Evolutionary conservation across 2,113 vertebrate species (phyloP).

Genomic region (Larimichthys polyactis): DNA sequence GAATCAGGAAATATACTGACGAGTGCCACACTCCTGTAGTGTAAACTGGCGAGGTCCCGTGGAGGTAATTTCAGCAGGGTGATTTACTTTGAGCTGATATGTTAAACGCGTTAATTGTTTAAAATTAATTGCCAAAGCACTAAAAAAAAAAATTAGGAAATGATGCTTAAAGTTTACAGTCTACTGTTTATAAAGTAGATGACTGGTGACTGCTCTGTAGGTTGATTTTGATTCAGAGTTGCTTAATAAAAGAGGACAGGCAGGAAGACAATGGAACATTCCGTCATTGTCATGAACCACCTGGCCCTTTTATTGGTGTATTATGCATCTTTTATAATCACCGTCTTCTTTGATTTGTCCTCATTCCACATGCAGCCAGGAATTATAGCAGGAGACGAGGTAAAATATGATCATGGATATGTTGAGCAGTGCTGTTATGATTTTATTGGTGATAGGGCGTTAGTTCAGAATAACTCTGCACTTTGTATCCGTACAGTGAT

Average conservation of each 20-base stretch:
- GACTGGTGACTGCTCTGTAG: background rate
- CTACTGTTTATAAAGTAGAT: background rate
- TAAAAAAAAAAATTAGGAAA: background rate
- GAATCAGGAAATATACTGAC: too few relatives aligned
- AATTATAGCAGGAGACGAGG: constrained; percentile 99
- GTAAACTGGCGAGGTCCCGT: too few relatives aligned
- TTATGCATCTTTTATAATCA: constrained; percentile 56
- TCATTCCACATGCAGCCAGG: constrained; percentile 99
- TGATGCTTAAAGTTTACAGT: background rate
- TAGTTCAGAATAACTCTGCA: constrained; percentile 16
- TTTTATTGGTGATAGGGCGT: constrained; percentile 6
- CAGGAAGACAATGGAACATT: background rate
- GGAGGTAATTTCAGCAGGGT: too few relatives aligned
- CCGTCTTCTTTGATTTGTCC: constrained; percentile 75
- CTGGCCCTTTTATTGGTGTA: constrained; percentile 34
- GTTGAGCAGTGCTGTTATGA: constrained; percentile 9
- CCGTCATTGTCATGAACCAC: constrained; percentile 36
- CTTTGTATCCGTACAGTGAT: constrained; percentile 41
- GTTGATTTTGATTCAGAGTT: constrained; percentile 26
- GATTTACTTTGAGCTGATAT: too few relatives aligned
- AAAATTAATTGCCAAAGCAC: too few relatives aligned
- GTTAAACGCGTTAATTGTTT: too few relatives aligned
- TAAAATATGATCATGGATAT: constrained; percentile 83
- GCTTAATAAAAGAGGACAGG: constrained; percentile 24
- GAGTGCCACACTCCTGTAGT: too few relatives aligned